phyloP scores from a whole-genome alignment of 2,797 vertebrate species.

The Ctenopoma kingsleyae region DNA sequence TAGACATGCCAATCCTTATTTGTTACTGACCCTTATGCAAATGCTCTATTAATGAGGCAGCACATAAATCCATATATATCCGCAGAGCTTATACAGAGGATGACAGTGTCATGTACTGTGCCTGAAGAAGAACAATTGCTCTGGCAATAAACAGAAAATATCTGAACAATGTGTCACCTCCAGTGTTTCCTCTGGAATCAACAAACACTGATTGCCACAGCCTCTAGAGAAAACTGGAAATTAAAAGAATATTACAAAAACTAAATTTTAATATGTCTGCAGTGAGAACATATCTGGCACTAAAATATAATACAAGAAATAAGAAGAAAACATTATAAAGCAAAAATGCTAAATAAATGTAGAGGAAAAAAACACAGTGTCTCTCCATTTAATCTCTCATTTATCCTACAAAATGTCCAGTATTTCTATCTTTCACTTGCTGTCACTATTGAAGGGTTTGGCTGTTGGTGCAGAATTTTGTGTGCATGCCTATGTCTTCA shows the following conservation, averaged over 20 bases:
- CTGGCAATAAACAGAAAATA: conserved; percentile 46
- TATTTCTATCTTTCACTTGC: conserved; percentile 14
- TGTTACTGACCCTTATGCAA: conserved; percentile 23
- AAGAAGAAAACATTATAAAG: conserved; percentile 6
- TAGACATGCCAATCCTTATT: too few species aligned
- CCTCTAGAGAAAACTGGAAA: conserved; percentile 5
- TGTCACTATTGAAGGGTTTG: conserved; percentile 26
- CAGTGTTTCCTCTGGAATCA: conserved; percentile 23
- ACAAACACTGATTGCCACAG: conserved; percentile 12
- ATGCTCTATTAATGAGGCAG: conserved; percentile 31
- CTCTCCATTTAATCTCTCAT: background rate
- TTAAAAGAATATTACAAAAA: conserved; percentile 14
- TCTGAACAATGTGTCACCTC: conserved; percentile 30
- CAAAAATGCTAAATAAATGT: background rate
- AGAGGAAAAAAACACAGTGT: background rate
- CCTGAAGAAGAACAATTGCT: conserved; percentile 38
- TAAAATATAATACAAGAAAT: background rate
- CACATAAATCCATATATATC: background rate
- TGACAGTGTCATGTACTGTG: conserved; percentile 27
- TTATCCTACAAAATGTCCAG: conserved; percentile 13
- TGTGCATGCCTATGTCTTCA: conserved; percentile 17
- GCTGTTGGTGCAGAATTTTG: conserved; percentile 38
- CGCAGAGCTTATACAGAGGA: conserved; percentile 30
- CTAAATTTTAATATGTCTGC: background rate
- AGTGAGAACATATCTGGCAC: background rate